Conservation (phyloP, 2,113 vertebrate species). For the Epinephelus moara region DNA sequence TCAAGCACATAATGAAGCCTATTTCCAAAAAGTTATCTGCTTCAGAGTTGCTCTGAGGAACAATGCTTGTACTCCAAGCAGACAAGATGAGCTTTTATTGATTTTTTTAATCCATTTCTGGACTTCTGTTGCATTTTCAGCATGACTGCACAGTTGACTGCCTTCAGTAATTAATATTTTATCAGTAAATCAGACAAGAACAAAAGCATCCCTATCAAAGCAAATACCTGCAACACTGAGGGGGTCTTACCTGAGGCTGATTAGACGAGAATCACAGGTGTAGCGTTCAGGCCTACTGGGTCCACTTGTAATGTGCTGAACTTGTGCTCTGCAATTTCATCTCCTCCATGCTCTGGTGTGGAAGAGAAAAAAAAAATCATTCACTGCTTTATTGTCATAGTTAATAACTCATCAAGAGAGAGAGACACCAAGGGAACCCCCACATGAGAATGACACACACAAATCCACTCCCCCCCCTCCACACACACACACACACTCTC, state of each 20-base stretch:
- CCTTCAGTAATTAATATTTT: not conserved
- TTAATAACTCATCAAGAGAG: slow-evolving; percentile 67
- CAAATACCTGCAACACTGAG: slow-evolving; percentile 32
- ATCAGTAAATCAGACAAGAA: slow-evolving; percentile 13
- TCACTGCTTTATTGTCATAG: slow-evolving; percentile 64
- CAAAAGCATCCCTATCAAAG: slow-evolving; percentile 18
- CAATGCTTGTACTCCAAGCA: slow-evolving; percentile 11
- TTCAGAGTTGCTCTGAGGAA: slow-evolving; percentile 44
- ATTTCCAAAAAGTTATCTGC: slow-evolving; percentile 44
- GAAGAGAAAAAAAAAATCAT: slow-evolving; percentile 20
- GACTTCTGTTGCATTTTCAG: slow-evolving; percentile 8
- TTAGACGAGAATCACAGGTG: slow-evolving; percentile 65
- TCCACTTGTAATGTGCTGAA: slow-evolving; percentile 70
- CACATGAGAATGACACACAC: slow-evolving; percentile 37
- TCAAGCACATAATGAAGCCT: slow-evolving; percentile 18
- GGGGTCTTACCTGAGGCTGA: slow-evolving; percentile 74
- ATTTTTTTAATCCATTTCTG: slow-evolving; percentile 24
- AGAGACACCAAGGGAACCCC: slow-evolving; percentile 33
- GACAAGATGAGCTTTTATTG: slow-evolving; percentile 9
- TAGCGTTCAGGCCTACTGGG: slow-evolving; percentile 64
- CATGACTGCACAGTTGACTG: not conserved
- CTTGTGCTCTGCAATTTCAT: slow-evolving; percentile 72
- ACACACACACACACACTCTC: slow-evolving; percentile 47
- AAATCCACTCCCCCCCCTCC: slow-evolving; percentile 36
- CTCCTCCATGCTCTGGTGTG: slow-evolving; percentile 53